Percentiles rank a stretch among this genome's conserved stretches.
Conservation (phyloP, 2,113 vertebrate genomes). For the Onychorhynchus coronatus region DNA sequence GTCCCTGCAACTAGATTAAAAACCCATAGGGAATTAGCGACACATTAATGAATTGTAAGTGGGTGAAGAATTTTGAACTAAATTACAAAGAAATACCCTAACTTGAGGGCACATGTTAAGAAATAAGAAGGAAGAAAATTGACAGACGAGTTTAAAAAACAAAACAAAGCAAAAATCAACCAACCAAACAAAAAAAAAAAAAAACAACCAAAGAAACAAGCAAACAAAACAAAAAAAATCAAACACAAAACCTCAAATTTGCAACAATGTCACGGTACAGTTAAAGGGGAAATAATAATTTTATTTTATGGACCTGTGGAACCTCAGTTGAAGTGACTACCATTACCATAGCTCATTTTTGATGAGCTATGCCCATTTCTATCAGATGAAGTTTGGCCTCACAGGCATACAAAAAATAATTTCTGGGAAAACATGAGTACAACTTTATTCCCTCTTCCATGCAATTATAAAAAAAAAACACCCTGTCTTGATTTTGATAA, state of each 20-base stretch:
- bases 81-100: not conserved
- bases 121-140: not conserved
- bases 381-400: not conserved
- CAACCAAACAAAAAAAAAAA: not conserved
- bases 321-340: not conserved
- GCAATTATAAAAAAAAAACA: not conserved
- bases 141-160: not conserved
- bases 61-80: conserved; percentile 55
- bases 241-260: not conserved
- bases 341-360: not conserved
- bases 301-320: not conserved
- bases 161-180: too few species aligned
- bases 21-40: conserved; percentile 22
- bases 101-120: not conserved
- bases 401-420: not conserved
- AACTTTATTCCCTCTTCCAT: not conserved
- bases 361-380: not conserved
- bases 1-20: conserved; percentile 23
- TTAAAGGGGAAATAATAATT: not conserved
- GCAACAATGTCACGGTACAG: not conserved
- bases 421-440: not conserved
- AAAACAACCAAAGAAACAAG: not conserved
- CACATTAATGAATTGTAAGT: conserved; percentile 46
- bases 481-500: not conserved
- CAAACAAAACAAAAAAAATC: not conserved